These are phyloP conservation scores for Hippopotamus amphibius DNA, from an alignment of 2,113 vertebrate genomes.

Conservation along the genomic window DNA sequence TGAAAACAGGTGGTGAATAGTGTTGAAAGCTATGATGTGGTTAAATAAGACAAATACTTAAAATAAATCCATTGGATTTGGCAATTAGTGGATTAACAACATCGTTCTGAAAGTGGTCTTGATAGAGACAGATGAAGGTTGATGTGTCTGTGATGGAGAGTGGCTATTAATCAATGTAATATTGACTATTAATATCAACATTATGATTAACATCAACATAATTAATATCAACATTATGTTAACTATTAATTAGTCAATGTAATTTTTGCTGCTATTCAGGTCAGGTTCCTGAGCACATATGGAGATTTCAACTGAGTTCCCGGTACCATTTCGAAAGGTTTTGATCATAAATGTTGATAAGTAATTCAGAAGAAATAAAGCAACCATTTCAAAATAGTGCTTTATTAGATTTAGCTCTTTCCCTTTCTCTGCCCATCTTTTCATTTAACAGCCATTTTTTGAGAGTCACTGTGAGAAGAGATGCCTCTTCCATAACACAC, in stretches of 20 bases:
- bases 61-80: background rate
- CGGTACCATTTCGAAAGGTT: background rate
- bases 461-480: background rate
- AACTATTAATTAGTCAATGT: background rate
- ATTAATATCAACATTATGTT: background rate
- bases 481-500: background rate
- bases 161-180: background rate
- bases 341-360: background rate
- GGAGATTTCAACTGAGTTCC: background rate
- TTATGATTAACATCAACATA: background rate
- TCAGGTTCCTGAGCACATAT: background rate
- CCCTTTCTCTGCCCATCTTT: background rate
- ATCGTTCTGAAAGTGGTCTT: background rate
- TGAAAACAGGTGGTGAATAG: background rate
- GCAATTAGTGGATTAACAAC: background rate
- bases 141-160: background rate
- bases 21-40: background rate
- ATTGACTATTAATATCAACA: background rate
- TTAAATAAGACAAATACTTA: background rate
- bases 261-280: background rate
- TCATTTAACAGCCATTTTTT: background rate
- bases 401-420: conserved; percentile 6
- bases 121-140: background rate
- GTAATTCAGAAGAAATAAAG: background rate
- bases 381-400: background rate